Conservation (phyloP, 2,113 vertebrate species). For the Gopherus evgoodei region DNA sequence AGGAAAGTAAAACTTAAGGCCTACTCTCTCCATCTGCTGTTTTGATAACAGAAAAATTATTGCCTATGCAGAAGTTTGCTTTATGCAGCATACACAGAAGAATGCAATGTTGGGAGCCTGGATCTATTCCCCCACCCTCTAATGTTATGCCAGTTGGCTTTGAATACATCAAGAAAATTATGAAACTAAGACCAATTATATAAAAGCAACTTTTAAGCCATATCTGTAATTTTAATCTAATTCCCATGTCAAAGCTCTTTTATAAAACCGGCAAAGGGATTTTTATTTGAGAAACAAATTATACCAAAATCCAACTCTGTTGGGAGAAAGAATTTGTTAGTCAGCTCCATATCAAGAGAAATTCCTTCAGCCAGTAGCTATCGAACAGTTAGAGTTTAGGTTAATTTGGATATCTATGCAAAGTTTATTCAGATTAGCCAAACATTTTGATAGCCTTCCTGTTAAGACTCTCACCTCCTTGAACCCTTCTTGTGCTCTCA, state of each 20-base stretch:
- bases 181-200: not conserved
- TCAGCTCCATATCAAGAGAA: not conserved
- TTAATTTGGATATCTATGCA: not conserved
- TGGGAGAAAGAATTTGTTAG: not conserved
- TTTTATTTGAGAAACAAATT: not conserved
- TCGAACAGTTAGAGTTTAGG: accelerated
- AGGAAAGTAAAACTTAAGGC: not conserved
- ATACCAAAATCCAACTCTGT: accelerated
- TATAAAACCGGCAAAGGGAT: not conserved
- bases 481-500: not conserved
- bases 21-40: not conserved
- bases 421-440: not conserved
- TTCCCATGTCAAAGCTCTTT: not conserved
- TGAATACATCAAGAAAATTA: not conserved
- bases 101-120: not conserved
- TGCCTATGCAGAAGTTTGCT: not conserved
- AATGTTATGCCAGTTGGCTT: not conserved
- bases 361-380: not conserved
- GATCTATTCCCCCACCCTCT: not conserved
- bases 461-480: not conserved
- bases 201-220: not conserved
- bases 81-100: not conserved
- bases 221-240: not conserved
- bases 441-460: not conserved
- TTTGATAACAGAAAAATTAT: not conserved